Conservation (phyloP, 2,888 invertebrate genomes). For the Drosophila helvetica region DNA sequence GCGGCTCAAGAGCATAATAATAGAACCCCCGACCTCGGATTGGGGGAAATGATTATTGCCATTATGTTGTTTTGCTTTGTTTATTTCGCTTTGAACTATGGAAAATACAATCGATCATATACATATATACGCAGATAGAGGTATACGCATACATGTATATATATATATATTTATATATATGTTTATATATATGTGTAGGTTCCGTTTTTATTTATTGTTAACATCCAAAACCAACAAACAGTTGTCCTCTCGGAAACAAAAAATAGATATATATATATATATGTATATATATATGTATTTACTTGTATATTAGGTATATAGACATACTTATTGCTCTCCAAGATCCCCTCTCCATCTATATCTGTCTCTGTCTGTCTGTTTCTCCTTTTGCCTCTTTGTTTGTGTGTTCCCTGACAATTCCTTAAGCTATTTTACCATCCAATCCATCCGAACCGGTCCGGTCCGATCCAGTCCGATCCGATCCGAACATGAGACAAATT, state of each 20-base stretch:
- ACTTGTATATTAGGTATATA: conserved; percentile 22
- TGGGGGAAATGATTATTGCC: neutral
- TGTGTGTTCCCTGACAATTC: conserved; percentile 72
- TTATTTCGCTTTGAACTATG: conserved; percentile 61
- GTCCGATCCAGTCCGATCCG: conserved; percentile 4
- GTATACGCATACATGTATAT: conserved; percentile 2
- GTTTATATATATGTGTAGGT: conserved; percentile 9
- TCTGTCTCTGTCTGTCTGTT: conserved; percentile 4
- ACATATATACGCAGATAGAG: conserved; percentile 34
- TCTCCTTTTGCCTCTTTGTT: neutral
- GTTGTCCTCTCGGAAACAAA: conserved; percentile 7
- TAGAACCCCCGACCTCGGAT: neutral
- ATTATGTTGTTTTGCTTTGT: conserved; percentile 35
- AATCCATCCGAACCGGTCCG: conserved; percentile 6
- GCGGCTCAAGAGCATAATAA: neutral
- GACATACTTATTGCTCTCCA: conserved; percentile 49
- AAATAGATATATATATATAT: conserved; percentile 20
- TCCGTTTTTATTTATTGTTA: conserved; percentile 24
- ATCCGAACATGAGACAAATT: neutral
- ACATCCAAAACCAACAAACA: conserved; percentile 66
- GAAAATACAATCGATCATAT: conserved; percentile 61
- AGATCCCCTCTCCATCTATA: conserved; percentile 15
- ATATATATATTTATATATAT: conserved; percentile 35
- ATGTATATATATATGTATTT: conserved; percentile 9
- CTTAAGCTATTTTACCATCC: conserved; percentile 51